Conservation (phyloP, 2,888 invertebrate genomes). For the Synergus umbraculus region DNA sequence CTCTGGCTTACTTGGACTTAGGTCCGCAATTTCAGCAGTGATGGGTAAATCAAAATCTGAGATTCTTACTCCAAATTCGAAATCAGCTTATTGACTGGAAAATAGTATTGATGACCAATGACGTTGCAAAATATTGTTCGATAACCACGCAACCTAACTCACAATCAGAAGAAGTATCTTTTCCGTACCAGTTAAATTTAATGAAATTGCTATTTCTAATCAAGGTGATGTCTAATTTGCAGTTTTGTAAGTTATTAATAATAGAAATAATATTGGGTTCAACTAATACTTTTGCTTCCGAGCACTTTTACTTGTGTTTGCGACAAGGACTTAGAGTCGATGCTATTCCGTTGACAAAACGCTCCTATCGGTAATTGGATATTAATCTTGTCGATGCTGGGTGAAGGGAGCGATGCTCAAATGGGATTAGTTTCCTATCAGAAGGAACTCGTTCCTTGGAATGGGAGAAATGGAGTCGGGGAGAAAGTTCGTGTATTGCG, state of each 20-base stretch:
- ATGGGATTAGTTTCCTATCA: slow-evolving; percentile 2
- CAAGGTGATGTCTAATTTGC: too few species aligned
- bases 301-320: background rate
- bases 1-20: background rate
- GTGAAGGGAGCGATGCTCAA: background rate
- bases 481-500: slow-evolving; percentile 44
- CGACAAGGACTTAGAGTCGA: background rate
- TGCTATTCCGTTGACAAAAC: background rate
- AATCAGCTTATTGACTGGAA: background rate
- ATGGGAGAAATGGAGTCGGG: slow-evolving; percentile 48
- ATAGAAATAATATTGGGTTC: background rate
- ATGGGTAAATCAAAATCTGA: background rate
- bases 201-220: too few species aligned
- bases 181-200: too few species aligned
- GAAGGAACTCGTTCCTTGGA: background rate
- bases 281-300: background rate
- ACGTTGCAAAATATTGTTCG: too few species aligned
- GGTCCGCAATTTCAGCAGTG: background rate
- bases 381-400: slow-evolving; percentile 8
- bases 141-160: too few species aligned
- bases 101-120: too few species aligned
- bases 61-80: background rate
- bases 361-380: slow-evolving; percentile 25
- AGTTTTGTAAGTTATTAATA: background rate
- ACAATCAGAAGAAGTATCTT: too few species aligned